Evolutionary conservation across 2,113 vertebrate species (phyloP).

Genomic region (Lophura nycthemera): DNA sequence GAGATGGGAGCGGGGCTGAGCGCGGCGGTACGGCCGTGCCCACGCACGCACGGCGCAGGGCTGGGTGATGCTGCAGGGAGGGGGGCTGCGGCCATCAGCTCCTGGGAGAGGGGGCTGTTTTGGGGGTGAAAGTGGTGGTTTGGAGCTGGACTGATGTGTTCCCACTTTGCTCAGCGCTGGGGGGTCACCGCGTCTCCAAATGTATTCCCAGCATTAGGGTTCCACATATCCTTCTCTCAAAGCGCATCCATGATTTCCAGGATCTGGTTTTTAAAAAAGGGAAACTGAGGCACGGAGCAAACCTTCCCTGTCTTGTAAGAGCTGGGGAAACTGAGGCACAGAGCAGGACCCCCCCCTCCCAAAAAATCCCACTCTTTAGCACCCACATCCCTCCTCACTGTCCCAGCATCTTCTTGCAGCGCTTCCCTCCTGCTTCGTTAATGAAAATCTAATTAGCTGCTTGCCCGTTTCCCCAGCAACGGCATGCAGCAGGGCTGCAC

Average conservation of each 20-base stretch:
- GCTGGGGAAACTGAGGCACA: not conserved
- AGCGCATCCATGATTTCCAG: not conserved
- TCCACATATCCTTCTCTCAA: too few species aligned
- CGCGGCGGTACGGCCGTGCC: not conserved
- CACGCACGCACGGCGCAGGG: conserved; percentile 2
- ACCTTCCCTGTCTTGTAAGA: too few species aligned
- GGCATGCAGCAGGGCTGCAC: conserved; percentile 13
- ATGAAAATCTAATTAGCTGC: conserved; percentile 63
- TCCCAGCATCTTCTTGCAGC: not conserved
- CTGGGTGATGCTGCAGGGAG: not conserved
- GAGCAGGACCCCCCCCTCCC: not conserved
- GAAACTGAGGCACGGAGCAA: not conserved
- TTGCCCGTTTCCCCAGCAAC: conserved; percentile 64
- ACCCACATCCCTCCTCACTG: not conserved
- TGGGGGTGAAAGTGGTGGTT: not conserved
- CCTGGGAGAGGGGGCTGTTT: not conserved
- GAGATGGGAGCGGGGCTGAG: not conserved
- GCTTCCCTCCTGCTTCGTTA: conserved; percentile 44
- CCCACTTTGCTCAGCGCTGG: too few species aligned
- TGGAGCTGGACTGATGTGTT: not conserved
- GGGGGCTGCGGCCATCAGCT: too few species aligned
- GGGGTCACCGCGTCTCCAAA: too few species aligned
- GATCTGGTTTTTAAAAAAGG: not conserved
- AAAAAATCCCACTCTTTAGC: not conserved
- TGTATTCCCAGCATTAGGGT: too few species aligned